Evolutionary conservation across 2,797 vertebrate genomes (phyloP).

Genomic region (Muscicapa comitata): DNA sequence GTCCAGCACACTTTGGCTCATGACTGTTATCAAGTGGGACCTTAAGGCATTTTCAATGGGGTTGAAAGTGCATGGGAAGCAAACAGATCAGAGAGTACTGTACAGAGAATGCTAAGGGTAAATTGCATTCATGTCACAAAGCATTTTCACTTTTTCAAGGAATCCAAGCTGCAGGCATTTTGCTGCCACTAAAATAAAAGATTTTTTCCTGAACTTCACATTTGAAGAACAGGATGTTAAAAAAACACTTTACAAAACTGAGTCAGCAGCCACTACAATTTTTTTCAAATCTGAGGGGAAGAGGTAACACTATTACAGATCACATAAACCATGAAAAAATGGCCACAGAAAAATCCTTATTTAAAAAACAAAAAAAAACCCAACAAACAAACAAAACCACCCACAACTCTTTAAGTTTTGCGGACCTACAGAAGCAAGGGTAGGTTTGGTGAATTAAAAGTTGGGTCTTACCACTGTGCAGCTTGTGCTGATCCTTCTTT

Average conservation of each 20-base stretch:
- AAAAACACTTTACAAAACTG: constrained; percentile 25
- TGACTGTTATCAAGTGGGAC: neutral
- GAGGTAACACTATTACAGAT: neutral
- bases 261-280: neutral
- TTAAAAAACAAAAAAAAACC: too few species aligned
- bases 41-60: neutral
- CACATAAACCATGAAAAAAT: neutral
- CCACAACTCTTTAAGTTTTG: neutral
- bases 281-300: neutral
- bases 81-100: neutral
- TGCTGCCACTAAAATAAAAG: constrained; percentile 23
- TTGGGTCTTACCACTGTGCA: neutral
- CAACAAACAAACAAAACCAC: too few species aligned
- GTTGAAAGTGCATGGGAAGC: neutral
- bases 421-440: neutral
- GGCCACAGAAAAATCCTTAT: neutral
- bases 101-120: neutral
- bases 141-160: constrained; percentile 15
- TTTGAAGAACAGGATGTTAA: constrained; percentile 18
- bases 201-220: neutral
- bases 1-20: neutral
- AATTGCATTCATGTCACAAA: constrained; percentile 18
- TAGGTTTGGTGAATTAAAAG: neutral
- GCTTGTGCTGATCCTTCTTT: neutral
- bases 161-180: constrained; percentile 16